Evolutionary conservation across 2,797 vertebrate genomes (phyloP).

Genomic region (Sebastolobus alascanus): DNA sequence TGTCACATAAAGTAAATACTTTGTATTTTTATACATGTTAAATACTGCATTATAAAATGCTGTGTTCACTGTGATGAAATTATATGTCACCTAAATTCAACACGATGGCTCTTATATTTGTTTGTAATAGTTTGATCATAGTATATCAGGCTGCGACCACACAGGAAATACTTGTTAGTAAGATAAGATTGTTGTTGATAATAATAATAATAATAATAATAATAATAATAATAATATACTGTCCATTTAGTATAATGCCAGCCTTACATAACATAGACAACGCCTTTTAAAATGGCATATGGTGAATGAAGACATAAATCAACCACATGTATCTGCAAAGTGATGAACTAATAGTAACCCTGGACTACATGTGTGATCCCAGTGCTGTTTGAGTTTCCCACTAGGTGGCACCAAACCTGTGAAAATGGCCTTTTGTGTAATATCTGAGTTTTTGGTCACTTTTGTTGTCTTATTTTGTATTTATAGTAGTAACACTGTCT

Average conservation of each 20-base stretch:
- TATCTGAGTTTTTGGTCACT: no score
- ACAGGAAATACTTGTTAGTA: background rate
- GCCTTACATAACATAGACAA: no score
- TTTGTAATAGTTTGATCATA: background rate
- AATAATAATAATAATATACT: no score
- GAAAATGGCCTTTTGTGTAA: background rate
- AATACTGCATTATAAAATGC: background rate
- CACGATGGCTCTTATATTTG: background rate
- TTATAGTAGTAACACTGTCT: no score
- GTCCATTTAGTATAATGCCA: fast-evolving
- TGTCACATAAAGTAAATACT: background rate
- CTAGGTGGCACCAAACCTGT: background rate
- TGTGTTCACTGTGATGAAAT: background rate
- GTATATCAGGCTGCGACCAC: background rate
- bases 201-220: no score
- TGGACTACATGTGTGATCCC: background rate
- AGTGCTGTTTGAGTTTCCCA: background rate
- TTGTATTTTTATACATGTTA: background rate
- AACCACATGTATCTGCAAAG: background rate
- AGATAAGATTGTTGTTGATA: background rate
- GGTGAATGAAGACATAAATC: background rate
- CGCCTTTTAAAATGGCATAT: background rate
- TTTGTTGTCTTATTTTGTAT: no score
- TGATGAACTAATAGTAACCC: background rate
- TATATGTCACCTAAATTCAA: background rate